Evolutionary conservation across 1,140 invertebrate genomes (phyloP), one percentile per base, ranked within the genome.

Genomic region (Hylaeus anthracinus): DNA sequence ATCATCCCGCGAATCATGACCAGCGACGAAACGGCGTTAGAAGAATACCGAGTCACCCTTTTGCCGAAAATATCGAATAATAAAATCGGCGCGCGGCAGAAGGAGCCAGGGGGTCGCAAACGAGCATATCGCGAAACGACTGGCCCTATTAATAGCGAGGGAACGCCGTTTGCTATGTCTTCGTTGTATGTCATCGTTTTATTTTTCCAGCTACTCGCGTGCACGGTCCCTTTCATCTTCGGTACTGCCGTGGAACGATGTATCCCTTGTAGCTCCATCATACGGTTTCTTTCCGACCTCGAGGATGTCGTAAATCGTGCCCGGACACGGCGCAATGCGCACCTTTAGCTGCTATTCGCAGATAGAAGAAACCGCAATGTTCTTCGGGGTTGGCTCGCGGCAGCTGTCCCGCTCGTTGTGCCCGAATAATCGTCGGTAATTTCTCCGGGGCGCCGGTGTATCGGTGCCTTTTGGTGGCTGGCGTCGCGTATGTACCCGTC

Each of bases 221-320:
- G 14, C 64, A 64, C 72, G 66, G 55, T 83, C 66, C 83, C 86
- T 88, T 88, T 88, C 84, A 86, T 86, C 85, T 86, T 79, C 26
- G 51, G 26, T 37, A 64, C 58, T 78, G 74, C 58, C 58, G 53
- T 41, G 41, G 65, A 69, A 73, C 70, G 85, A 73, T 48, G 70
- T 77, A 79, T 60, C 78, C 76, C 74, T 73, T 65, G 64, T 65
- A 67, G 43, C 64, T 61, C 65, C 69, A 67, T 69, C 61, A 63
- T 61, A 65, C 82, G 56, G 67, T 71, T 70, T 69, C 72, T 81
- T 85, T 45, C 37, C 65, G 64, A 63, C 51, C 63, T 72, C 82
- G 75, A 82, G 72, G 64, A 82, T 61, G 80, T 66, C 80, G 86
- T 87, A 87, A 88, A 88, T 88, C 74, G 83, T 67, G 15, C 56